Percentiles rank a stretch among this genome's conserved stretches.
These are phyloP conservation scores for Holothuria glaberrima DNA, from an alignment of 35 echinoderm and acorn worm genomes.

Conservation along the genomic window DNA sequence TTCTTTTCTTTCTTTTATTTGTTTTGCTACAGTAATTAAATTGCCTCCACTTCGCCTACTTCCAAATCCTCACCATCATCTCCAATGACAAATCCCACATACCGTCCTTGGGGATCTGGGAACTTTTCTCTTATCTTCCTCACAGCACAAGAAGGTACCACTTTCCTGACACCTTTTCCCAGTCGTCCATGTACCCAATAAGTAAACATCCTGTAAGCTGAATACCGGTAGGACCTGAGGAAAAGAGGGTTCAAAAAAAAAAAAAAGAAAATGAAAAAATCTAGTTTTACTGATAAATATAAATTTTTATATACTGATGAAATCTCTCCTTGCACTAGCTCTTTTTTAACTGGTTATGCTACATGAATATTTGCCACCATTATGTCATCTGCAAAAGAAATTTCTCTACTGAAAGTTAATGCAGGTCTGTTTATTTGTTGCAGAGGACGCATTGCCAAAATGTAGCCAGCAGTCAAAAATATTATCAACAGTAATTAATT, in stretches of 20 bases:
- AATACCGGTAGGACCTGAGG: conserved; percentile 46
- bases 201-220: conserved; percentile 54
- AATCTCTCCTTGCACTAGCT: too few relatives aligned
- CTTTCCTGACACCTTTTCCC: conserved; percentile 23
- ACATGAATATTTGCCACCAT: too few relatives aligned
- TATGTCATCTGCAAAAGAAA: too few relatives aligned
- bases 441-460: too few relatives aligned
- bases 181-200: conserved; percentile 58
- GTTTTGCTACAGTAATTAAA: background rate
- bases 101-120: conserved; percentile 3
- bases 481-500: too few relatives aligned
- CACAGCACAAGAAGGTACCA: background rate
- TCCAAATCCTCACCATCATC: background rate
- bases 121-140: background rate
- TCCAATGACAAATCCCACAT: background rate
- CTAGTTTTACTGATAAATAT: too few relatives aligned
- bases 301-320: too few relatives aligned
- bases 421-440: too few relatives aligned
- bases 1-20: too few relatives aligned
- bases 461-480: too few relatives aligned
- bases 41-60: conserved; percentile 2
- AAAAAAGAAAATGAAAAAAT: background rate
- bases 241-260: background rate
- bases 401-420: too few relatives aligned
- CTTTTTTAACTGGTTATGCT: too few relatives aligned